Conservation (phyloP, 92 coral and sea anemone genomes). For the Diadumene lineata region DNA sequence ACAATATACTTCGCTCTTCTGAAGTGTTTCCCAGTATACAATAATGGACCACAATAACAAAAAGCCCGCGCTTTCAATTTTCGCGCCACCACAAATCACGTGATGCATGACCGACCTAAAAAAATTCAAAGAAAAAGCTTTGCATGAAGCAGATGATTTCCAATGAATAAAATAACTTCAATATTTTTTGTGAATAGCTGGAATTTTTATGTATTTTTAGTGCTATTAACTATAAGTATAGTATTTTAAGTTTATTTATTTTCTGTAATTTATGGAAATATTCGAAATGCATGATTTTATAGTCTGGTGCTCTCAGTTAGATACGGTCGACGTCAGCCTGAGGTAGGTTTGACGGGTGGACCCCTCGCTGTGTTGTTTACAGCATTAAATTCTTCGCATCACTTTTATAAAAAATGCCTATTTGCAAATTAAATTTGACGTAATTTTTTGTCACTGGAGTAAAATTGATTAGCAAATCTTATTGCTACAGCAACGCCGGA, state of each 20-base stretch:
- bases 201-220: too few relatives aligned
- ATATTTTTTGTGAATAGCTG: too few relatives aligned
- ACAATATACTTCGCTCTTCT: neutral
- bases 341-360: neutral
- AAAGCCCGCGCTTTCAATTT: conserved; percentile 98
- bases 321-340: too few relatives aligned
- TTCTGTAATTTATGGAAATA: conserved; percentile 28
- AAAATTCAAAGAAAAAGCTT: neutral
- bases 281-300: neutral
- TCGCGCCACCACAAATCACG: conserved; percentile 96
- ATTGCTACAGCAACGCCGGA: too few relatives aligned
- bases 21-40: conserved; percentile 8
- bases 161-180: too few relatives aligned
- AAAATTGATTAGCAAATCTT: too few relatives aligned
- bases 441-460: too few relatives aligned
- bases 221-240: too few relatives aligned
- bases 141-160: too few relatives aligned
- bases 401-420: neutral
- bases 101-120: conserved; percentile 42
- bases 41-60: conserved; percentile 37
- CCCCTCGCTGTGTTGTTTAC: neutral
- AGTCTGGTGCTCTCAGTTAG: neutral
- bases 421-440: neutral
- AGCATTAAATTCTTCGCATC: neutral
- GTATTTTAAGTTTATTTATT: too few relatives aligned